A percentile compares a stretch with the other conserved stretches of the same genome.
phyloP scores from a whole-genome alignment of 2,113 vertebrate genomes.

The Nothobranchius kuhntae region DNA sequence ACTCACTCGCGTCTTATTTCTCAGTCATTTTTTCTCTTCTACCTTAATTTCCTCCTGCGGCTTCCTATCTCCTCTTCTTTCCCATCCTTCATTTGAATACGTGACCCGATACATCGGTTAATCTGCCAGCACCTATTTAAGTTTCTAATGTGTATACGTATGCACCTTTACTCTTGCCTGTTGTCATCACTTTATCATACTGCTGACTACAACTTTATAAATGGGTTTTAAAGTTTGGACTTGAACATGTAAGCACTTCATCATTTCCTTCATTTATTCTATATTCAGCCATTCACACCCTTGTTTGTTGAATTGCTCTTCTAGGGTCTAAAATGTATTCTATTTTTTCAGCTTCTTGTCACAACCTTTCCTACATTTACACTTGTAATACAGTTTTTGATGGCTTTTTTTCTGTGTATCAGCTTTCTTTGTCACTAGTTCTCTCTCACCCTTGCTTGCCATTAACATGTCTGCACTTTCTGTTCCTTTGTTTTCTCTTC shows the following conservation, averaged over 20 bases:
- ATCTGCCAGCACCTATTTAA: constrained; percentile 16
- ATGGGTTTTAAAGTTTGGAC: neutral
- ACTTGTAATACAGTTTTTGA: no score
- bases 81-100: constrained; percentile 2
- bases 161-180: neutral
- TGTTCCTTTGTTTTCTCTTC: neutral
- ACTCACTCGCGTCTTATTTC: constrained; percentile 18
- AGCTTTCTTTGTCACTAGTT: neutral
- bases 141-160: neutral
- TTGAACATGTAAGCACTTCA: neutral
- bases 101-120: constrained; percentile 18
- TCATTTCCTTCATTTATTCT: neutral
- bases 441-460: neutral
- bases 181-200: neutral
- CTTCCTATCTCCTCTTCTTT: neutral
- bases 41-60: constrained; percentile 7
- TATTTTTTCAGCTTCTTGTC: no score
- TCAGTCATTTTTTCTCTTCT: neutral
- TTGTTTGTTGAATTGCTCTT: neutral
- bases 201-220: neutral
- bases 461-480: neutral
- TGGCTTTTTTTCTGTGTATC: no score
- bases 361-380: no score
- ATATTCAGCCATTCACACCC: neutral
- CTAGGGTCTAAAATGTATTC: no score